phyloP scores from a whole-genome alignment of 2,888 invertebrate genomes.

The Lochmaea crataegi region DNA sequence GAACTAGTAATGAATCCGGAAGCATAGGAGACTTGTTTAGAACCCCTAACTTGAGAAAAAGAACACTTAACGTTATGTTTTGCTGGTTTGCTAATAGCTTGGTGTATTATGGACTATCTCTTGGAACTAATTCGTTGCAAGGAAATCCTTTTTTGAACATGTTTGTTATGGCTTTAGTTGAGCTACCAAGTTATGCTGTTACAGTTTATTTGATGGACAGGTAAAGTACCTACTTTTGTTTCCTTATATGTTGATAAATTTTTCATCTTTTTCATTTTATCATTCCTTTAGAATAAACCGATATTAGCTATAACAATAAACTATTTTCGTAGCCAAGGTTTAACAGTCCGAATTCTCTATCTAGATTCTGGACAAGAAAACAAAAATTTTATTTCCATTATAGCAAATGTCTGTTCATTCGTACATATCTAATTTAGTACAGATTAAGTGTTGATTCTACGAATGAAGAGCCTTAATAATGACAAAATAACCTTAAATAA shows the following conservation, averaged over 20 bases:
- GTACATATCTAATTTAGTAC: too few relatives aligned
- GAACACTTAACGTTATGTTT: conserved; percentile 83
- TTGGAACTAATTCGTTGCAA: conserved; percentile 83
- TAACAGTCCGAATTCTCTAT: too few relatives aligned
- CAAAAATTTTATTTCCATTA: too few relatives aligned
- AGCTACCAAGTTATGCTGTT: conserved; percentile 82
- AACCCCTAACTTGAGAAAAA: conserved; percentile 81
- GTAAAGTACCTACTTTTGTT: conserved; percentile 25
- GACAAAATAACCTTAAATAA: too few relatives aligned
- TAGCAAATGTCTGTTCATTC: too few relatives aligned
- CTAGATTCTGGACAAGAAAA: too few relatives aligned
- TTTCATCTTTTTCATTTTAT: too few relatives aligned
- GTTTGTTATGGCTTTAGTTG: conserved; percentile 80
- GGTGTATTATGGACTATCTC: conserved; percentile 85
- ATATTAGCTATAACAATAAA: too few relatives aligned
- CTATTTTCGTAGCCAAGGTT: too few relatives aligned
- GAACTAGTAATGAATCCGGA: conserved; percentile 66
- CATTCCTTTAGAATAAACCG: too few relatives aligned
- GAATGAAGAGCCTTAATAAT: too few relatives aligned
- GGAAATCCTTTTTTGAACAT: conserved; percentile 85
- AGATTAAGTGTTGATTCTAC: too few relatives aligned
- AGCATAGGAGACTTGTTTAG: conserved; percentile 80
- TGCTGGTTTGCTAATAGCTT: conserved; percentile 92
- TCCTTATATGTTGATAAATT: neutral
- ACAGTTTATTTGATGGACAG: conserved; percentile 80